Percentiles rank a stretch among this genome's conserved stretches.
These are phyloP conservation scores for Hemitrygon akajei DNA, from an alignment of 2,797 vertebrate species.

Conservation along the genomic window DNA sequence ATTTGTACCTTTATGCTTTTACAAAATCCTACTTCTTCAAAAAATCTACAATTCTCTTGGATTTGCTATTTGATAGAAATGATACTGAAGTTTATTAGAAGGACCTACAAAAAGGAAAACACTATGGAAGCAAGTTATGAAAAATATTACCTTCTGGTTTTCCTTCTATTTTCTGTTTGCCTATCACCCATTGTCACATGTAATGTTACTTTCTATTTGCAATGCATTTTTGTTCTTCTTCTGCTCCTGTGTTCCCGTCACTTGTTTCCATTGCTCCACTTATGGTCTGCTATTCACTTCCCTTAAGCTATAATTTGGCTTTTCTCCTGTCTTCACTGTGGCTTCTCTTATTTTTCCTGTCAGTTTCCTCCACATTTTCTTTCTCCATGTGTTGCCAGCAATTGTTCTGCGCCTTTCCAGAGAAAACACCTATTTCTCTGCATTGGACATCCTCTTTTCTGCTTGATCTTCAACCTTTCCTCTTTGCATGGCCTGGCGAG, in stretches of 20 bases:
- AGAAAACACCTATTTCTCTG: not conserved
- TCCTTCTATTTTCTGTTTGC: not conserved
- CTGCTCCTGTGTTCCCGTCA: not conserved
- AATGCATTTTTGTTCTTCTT: not conserved
- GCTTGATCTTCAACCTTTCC: not conserved
- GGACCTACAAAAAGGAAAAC: not conserved
- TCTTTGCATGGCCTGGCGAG: not conserved
- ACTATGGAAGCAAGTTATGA: not conserved
- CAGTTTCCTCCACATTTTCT: not conserved
- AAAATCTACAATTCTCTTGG: not conserved
- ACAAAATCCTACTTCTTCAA: not conserved
- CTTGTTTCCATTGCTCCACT: not conserved
- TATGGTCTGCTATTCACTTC: not conserved
- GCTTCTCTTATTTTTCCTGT: not conserved
- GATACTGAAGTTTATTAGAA: not conserved
- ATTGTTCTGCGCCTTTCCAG: not conserved
- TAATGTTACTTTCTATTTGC: not conserved
- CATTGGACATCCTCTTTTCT: not conserved
- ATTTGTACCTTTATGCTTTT: not conserved
- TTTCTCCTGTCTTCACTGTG: not conserved
- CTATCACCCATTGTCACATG: not conserved
- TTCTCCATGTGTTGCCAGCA: not conserved
- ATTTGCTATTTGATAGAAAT: not conserved
- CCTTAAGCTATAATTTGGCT: not conserved
- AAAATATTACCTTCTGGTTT: not conserved